Evolutionary conservation across 2,113 vertebrate species (phyloP), one percentile per base, ranked within the genome.

Genomic region (Trogon surrucura): DNA sequence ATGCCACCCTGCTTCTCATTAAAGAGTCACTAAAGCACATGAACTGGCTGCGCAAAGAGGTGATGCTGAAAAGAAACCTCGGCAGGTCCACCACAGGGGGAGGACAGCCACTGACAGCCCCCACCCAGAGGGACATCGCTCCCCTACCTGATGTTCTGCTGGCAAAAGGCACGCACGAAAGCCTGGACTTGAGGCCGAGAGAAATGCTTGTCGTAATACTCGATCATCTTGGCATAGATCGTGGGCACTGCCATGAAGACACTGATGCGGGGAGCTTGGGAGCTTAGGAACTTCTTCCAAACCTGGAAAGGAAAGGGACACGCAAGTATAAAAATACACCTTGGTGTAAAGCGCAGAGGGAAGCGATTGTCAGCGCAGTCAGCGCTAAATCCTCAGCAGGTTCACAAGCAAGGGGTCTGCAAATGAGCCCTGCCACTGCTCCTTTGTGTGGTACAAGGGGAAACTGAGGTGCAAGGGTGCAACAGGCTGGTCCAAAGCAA

Each of bases 191-290:
- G 98, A 1, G 98, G 98, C 80, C 98, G 98, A 47, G 97, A 98
- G 82, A 99, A 98, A 80, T 99, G 98, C 71, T 97, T 74, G 25
- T 99, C 97, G 1, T 99, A 98, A 89, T 99, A 96, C 18, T 98
- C 98, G 50, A 99, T 98, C 95, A 99, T 97, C 97, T 99, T 99
- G 77, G 98, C 98, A 85, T 99, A 99, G 90, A 99, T 98, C 10
- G 99, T 99, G 53, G 99, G 99, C 89, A 99, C 99, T 2, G 99
- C 99, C 99, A 99, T 99, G 90, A 99, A 99, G 23, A 99, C 96
- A 3, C 94, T 99, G 71, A 99, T 89, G 72, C 95, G 82, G 2
- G 98, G 98, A 60, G 95, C 88, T 41, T 98, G 84, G 47, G 83
- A 45, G 65, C 93, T 98, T 20, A 98, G 91, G 62, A 99, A 95